phyloP scores from a whole-genome alignment of 30 jellyfish, hydroid and myxozoan species.

The Chironex yamaguchii region DNA sequence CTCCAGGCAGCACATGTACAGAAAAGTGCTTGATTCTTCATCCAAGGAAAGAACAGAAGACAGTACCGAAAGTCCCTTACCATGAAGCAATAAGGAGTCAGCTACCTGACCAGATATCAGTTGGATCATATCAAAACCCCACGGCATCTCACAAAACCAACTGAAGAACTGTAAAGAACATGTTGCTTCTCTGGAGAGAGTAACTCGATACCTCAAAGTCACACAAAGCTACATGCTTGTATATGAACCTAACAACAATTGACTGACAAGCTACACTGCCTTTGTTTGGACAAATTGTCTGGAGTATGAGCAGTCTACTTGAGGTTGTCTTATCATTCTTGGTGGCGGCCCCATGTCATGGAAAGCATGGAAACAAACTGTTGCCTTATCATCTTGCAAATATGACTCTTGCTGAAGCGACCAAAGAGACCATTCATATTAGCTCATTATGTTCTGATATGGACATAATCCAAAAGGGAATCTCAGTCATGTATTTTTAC shows the following conservation, averaged over 20 bases:
- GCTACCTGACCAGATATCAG: slow-evolving; percentile 58
- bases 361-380: slow-evolving; percentile 41
- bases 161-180: slow-evolving; percentile 1
- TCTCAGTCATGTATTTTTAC: slow-evolving; percentile 8
- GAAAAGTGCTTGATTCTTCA: too few relatives aligned
- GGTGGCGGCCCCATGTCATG: slow-evolving; percentile 38
- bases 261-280: slow-evolving; percentile 11
- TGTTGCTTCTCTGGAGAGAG: slow-evolving; percentile 24
- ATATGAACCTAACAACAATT: slow-evolving; percentile 1
- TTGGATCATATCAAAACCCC: neutral
- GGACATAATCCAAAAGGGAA: neutral
- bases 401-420: slow-evolving; percentile 45
- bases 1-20: slow-evolving; percentile 20
- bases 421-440: slow-evolving; percentile 18
- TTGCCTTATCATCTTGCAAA: slow-evolving; percentile 45
- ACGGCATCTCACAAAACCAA: neutral
- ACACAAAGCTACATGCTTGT: neutral
- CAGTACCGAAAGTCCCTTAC: neutral
- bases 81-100: slow-evolving; percentile 31
- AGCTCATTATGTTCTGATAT: neutral
- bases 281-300: slow-evolving; percentile 28
- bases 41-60: neutral
- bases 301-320: neutral
- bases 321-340: slow-evolving; percentile 17
- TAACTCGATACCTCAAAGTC: slow-evolving; percentile 21